Conservation (phyloP, 2,797 vertebrate genomes). For the Chaunax sp. region DNA sequence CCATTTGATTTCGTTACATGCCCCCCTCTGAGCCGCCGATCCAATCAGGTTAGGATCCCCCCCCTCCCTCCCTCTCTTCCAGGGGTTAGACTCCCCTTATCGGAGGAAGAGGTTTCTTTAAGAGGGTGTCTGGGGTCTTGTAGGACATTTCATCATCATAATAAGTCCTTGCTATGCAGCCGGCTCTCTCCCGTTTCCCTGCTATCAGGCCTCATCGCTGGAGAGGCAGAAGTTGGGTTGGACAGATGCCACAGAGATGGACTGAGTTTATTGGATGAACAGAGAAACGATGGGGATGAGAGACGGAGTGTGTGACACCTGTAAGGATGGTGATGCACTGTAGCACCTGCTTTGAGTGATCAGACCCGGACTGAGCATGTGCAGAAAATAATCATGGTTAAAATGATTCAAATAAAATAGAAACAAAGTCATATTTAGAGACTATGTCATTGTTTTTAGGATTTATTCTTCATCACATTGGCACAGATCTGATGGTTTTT, state of each 20-base stretch:
- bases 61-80: constrained; percentile 9
- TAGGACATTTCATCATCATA: constrained; percentile 83
- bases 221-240: constrained; percentile 58
- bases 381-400: constrained; percentile 3
- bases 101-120: constrained; percentile 75
- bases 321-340: constrained; percentile 40
- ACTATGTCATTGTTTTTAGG: too few relatives aligned
- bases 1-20: constrained; percentile 92
- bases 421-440: too few relatives aligned
- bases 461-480: too few relatives aligned
- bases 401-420: too few relatives aligned
- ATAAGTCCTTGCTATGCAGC: constrained; percentile 78
- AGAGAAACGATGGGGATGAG: constrained; percentile 30
- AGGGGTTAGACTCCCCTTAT: constrained; percentile 87
- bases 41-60: constrained; percentile 90
- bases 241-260: constrained; percentile 71
- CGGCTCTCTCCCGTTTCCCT: constrained; percentile 57
- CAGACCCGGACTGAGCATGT: constrained; percentile 6
- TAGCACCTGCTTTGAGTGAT: constrained; percentile 31
- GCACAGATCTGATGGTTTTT: too few relatives aligned
- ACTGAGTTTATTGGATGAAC: constrained; percentile 47
- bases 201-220: constrained; percentile 73
- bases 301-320: constrained; percentile 59
- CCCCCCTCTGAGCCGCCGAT: constrained; percentile 85
- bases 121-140: constrained; percentile 79